Percentiles rank a stretch among this genome's conserved stretches.
Conservation (phyloP, 2,797 vertebrate genomes). For the Mallotus villosus region DNA sequence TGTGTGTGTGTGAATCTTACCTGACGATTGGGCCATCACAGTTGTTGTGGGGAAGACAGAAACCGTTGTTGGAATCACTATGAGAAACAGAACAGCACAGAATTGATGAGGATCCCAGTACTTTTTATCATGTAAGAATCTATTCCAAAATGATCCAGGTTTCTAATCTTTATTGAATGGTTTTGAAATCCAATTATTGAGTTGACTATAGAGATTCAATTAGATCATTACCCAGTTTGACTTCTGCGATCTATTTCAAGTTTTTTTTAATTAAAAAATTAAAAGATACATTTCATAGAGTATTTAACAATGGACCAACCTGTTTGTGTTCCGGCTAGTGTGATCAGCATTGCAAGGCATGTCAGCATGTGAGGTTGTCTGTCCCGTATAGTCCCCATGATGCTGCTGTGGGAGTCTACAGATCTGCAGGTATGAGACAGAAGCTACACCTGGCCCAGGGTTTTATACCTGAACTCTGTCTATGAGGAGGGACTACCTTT, state of each 20-base stretch:
- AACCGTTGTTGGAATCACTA: slow-evolving; percentile 9
- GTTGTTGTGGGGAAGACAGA: slow-evolving; percentile 27
- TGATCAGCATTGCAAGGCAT: slow-evolving; percentile 50
- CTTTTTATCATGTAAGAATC: too few species aligned
- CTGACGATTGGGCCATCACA: slow-evolving; percentile 36
- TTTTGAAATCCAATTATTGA: too few species aligned
- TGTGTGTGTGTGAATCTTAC: slow-evolving; percentile 37
- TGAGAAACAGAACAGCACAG: slow-evolving; percentile 4
- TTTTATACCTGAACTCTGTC: slow-evolving; percentile 50
- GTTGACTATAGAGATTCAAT: too few species aligned
- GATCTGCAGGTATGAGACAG: slow-evolving; percentile 36
- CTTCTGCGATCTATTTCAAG: neutral
- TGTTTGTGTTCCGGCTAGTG: slow-evolving; percentile 44
- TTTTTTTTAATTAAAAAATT: neutral
- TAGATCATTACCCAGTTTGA: neutral
- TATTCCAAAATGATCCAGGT: too few species aligned
- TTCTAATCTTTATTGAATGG: too few species aligned
- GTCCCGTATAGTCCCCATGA: slow-evolving; percentile 61
- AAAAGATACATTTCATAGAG: too few species aligned
- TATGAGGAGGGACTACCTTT: slow-evolving; percentile 41
- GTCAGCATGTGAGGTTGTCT: slow-evolving; percentile 35
- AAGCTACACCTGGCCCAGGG: neutral
- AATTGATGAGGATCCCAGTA: too few species aligned
- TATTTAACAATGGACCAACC: slow-evolving; percentile 47
- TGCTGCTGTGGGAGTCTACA: slow-evolving; percentile 42